phyloP scores from a whole-genome alignment of 1,140 invertebrate genomes.

The Saccostrea echinata region DNA sequence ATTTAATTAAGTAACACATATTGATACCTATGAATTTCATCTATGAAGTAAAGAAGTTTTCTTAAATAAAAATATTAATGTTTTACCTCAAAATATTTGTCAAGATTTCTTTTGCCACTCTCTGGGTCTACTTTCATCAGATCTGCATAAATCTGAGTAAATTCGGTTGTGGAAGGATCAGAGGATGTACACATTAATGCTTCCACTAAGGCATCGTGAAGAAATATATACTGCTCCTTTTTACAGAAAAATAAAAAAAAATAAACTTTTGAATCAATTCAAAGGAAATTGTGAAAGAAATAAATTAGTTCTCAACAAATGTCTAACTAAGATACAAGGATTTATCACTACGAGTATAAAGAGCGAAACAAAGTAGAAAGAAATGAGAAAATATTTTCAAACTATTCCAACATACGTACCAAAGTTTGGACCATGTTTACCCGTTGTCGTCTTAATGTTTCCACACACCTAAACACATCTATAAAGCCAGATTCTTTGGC shows the following conservation, averaged over 20 bases:
- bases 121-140: slow-evolving; percentile 47
- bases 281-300: too few species aligned
- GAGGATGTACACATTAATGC: slow-evolving; percentile 52
- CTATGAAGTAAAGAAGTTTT: too few species aligned
- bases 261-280: too few species aligned
- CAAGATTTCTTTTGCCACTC: slow-evolving; percentile 45
- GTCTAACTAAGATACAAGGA: too few species aligned
- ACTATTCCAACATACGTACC: slow-evolving; percentile 52
- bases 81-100: not conserved
- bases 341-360: too few species aligned
- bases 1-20: too few species aligned
- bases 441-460: slow-evolving; percentile 70
- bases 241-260: too few species aligned
- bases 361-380: too few species aligned
- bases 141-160: slow-evolving; percentile 48
- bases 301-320: too few species aligned
- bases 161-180: slow-evolving; percentile 44
- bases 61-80: too few species aligned
- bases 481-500: slow-evolving; percentile 64
- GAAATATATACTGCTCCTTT: slow-evolving; percentile 62
- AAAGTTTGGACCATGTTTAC: slow-evolving; percentile 78
- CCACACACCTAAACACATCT: slow-evolving; percentile 70
- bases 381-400: too few species aligned
- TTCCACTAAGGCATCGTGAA: slow-evolving; percentile 60
- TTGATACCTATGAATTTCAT: too few species aligned